Evolutionary conservation across 2,888 invertebrate species (phyloP).

Genomic region (Calephelis perditalis): DNA sequence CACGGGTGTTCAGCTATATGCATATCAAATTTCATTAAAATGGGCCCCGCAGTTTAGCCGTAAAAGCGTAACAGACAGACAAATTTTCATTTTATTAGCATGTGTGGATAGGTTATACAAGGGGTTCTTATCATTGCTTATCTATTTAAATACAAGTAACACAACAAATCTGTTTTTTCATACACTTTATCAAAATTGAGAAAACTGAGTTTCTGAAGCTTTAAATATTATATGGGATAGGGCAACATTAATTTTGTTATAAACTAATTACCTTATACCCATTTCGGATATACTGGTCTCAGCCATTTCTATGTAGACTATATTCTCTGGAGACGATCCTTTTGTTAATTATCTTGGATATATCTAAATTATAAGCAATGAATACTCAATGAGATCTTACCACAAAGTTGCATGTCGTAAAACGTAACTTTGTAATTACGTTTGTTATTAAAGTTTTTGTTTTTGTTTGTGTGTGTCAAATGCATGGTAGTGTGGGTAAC

Average conservation of each 20-base stretch:
- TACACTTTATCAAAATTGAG: background rate
- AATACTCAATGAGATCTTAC: constrained; percentile 32
- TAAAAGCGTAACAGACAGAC: too few species aligned
- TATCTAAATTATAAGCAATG: constrained; percentile 25
- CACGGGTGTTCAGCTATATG: too few species aligned
- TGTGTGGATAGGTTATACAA: too few species aligned
- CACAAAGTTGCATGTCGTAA: constrained; percentile 6
- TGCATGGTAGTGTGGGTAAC: too few species aligned
- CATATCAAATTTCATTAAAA: too few species aligned
- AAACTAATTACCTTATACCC: constrained; percentile 1
- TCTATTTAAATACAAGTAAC: background rate
- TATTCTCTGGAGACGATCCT: constrained; percentile 12
- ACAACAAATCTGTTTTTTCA: background rate
- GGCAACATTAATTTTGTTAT: constrained; percentile 5
- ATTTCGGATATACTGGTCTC: background rate
- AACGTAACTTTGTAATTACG: background rate
- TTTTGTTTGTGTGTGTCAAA: too few species aligned
- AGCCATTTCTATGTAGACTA: constrained; percentile 1
- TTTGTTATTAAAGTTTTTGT: background rate
- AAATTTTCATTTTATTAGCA: too few species aligned
- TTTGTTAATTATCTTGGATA: constrained; percentile 27
- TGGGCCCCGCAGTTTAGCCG: too few species aligned
- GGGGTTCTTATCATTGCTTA: too few species aligned
- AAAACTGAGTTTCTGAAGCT: background rate
- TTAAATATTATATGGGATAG: constrained; percentile 7